Evolutionary conservation across 2,888 invertebrate species (phyloP), one percentile per base, ranked within the genome.

Genomic region (Junonia oenone): DNA sequence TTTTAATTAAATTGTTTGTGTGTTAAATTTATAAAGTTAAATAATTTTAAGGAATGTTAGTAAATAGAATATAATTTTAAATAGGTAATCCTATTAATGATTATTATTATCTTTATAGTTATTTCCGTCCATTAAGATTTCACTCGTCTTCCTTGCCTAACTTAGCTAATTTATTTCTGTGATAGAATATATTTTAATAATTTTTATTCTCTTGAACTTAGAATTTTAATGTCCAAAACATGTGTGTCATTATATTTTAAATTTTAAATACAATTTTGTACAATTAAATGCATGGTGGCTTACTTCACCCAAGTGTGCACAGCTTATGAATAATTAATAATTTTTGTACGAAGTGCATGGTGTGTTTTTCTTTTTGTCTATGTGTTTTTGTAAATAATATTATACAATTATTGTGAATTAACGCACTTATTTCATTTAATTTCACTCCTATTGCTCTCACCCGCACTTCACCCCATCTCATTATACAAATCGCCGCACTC

Each of bases 261-360:
- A 48, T 51, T 45, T 56, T 47, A 29, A 38, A 35, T 22, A 31
- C 22, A 40, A 50, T 47, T 70, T 38, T 54, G 56, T 56, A 58
- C 50, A 58, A 46, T 55, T 27, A 45, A 55, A 51, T 63, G 65
- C 65, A 65, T 65, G 65, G 61, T 60, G 64, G 55, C 65, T 65
- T 65, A 62, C 56, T 71, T 76, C 81, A 82, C 82, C 81, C 76
- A 81, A 78, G 76, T 75, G 77, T 83, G 83, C 83, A 84, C 81
- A 81, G 87, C 86, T 85, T 84, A 80, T 70, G 76, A 76, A 77
- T 80, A 76, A 73, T 78, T 78, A 65, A 75, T 75, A 75, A 75
- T 79, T 76, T 78, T 76, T 72, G 83, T 74, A 84, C 77, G 87
- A 85, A 88, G 88, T 91, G 90, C 91, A 91, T 90, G 90, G 87